A percentile compares a stretch with the other conserved stretches of the same genome.
Evolutionary conservation across 92 coral and sea anemone species (phyloP).

Genomic region (Diadumene lineata): DNA sequence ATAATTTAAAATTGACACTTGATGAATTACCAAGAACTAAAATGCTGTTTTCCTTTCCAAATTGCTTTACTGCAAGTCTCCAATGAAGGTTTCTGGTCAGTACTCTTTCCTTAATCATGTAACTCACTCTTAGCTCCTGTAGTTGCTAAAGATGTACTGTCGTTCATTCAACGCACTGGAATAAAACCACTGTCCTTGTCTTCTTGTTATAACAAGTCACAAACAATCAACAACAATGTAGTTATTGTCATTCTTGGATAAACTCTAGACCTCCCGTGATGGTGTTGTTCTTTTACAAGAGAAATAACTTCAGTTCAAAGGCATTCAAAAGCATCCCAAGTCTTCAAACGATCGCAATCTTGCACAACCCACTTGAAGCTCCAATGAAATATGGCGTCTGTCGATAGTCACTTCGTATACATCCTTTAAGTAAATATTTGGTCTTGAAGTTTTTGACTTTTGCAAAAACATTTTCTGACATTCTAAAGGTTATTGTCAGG

Average conservation of each 20-base stretch:
- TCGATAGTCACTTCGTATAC: not conserved
- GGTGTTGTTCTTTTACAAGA: conserved; percentile 20
- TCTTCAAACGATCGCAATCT: not conserved
- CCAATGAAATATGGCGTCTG: not conserved
- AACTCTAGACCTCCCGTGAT: conserved; percentile 27
- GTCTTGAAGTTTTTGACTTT: too few species aligned
- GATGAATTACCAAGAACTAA: too few species aligned
- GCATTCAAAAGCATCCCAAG: not conserved
- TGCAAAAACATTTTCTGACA: not conserved
- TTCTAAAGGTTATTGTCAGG: conserved; percentile 12
- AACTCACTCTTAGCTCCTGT: not conserved
- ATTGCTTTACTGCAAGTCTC: too few species aligned
- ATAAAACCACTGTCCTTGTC: not conserved
- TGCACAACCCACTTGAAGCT: too few species aligned
- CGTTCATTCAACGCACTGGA: not conserved
- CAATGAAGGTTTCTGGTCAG: too few species aligned
- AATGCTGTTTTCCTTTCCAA: too few species aligned
- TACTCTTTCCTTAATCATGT: too few species aligned
- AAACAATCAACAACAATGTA: not conserved
- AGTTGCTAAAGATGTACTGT: too few species aligned
- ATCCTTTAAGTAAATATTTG: not conserved
- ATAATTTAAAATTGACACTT: too few species aligned
- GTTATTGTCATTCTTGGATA: conserved; percentile 25
- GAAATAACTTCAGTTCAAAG: not conserved
- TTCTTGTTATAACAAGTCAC: not conserved